Percentiles rank a stretch among this genome's conserved stretches.
Conservation (phyloP, 2,888 invertebrate species). For the Trilocha varians region DNA sequence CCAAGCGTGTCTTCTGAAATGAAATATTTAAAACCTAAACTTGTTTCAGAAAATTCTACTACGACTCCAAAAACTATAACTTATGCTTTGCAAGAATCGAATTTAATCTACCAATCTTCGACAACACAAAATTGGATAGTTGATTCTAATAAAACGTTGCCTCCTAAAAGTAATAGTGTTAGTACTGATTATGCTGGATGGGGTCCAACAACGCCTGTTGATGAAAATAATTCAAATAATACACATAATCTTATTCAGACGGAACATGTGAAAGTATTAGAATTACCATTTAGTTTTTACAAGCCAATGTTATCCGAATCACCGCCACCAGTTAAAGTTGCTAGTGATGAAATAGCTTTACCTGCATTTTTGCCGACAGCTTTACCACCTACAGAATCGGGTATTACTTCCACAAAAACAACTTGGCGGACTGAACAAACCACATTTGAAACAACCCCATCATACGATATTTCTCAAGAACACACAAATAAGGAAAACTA, state of each 20-base stretch:
- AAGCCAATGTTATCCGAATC: slow-evolving; percentile 52
- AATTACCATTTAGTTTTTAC: slow-evolving; percentile 49
- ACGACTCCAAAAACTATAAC: slow-evolving; percentile 28
- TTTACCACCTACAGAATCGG: slow-evolving; percentile 28
- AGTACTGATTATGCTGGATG: slow-evolving; percentile 66
- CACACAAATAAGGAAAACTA: slow-evolving; percentile 34
- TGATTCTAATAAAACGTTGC: slow-evolving; percentile 38
- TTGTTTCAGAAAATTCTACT: slow-evolving; percentile 28
- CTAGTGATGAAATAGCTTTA: slow-evolving; percentile 24
- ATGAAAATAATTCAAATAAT: slow-evolving; percentile 36
- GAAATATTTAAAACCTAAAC: slow-evolving; percentile 27
- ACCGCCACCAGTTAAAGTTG: slow-evolving; percentile 42
- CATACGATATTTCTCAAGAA: slow-evolving; percentile 28
- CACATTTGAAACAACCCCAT: slow-evolving; percentile 30
- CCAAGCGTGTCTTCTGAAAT: slow-evolving; percentile 23
- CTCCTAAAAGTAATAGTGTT: slow-evolving; percentile 35
- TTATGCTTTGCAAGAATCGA: slow-evolving; percentile 74
- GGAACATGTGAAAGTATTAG: slow-evolving; percentile 34
- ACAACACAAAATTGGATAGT: slow-evolving; percentile 65
- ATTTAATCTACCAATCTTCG: slow-evolving; percentile 77
- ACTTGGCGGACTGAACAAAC: slow-evolving; percentile 32
- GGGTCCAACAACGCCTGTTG: slow-evolving; percentile 61
- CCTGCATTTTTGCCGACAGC: slow-evolving; percentile 49
- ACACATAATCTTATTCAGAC: slow-evolving; percentile 50
- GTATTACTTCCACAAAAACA: slow-evolving; percentile 16